Base-by-base conservation (phyloP, 2,113 vertebrate genomes). In the Galemys pyrenaicus region DNA sequence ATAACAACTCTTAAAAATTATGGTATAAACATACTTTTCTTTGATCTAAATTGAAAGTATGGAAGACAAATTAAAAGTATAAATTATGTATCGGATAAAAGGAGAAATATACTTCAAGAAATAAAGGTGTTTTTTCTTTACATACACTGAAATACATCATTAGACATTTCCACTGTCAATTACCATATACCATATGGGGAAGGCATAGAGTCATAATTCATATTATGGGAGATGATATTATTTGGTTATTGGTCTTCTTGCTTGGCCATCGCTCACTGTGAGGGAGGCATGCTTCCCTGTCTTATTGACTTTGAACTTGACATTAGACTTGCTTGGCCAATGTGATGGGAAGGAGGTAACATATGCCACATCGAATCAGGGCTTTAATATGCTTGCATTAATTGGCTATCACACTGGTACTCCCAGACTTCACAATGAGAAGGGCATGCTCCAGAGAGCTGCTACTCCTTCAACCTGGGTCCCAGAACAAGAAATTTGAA, bases 71-170 rank as follows among this genome's bases (percentile, higher is more conserved):
- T 32, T 58, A 41, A 73, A 5, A 90, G 70, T 22, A 92, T 79
- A 93, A 83, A 70, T 60, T 28, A 60, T 1, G 9, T 79, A 67
- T 13, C 4, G 86, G 70, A 84, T 46, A 64, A 62, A 1, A 24
- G 24, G 71, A 74, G 26, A 81, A 62, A 62, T 26, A 79, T 10
- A 80, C 7, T 46, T 20, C 19, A 62, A 41, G 39, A 77, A 75
- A 91, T 32, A 41, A 79, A 92, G 11, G 68, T 37, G 26, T 2
- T 58, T 89, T 92, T 86, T 84, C 20, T 67, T 87, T 30, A 89
- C 56, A 46, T 35, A 46, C 39, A 62, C 26, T 79, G 70, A 86
- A 81, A 87, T 46, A 28, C 0, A 68, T 28, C 35, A 37, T 83
- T 19, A 87, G 51, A 67, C 74, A 71, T 62, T 60, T 37, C 24